Evolutionary conservation across 1,140 invertebrate species (phyloP), one percentile per base, ranked within the genome.

Genomic region (Octopus sinensis): DNA sequence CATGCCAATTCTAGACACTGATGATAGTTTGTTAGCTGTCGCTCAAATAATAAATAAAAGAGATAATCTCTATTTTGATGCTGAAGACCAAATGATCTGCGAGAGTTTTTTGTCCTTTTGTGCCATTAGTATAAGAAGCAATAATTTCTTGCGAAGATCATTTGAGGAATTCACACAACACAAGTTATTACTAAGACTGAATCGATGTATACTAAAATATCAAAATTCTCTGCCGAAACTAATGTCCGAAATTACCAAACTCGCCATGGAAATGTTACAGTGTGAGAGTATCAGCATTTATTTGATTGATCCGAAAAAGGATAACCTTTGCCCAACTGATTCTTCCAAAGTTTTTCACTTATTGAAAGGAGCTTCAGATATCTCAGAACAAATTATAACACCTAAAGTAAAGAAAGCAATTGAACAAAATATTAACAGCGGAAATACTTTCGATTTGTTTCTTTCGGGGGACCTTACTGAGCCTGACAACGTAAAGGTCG

Each of bases 61-160:
- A n/a, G 83, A 82, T 52, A 88, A 86, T n/a, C n/a, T n/a, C 79
- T 86, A 88, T 77, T 89, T 90, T 84, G 87, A 85, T 30, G 0
- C 17, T n/a, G 7, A 71, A 71, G 68, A 71, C 13, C 4, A 71
- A 23, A 71, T 17, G 4, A 7, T 98, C 76, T 98, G 98, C 90
- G 92, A 94, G 12, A 94, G 96, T 71, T 98, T 98, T 91, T 92
- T 98, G 43, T 97, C 96, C 17, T 98, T 99, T 91, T 98, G 97
- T 90, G 97, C 97, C 7, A 98, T 99, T 84, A 97, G 97, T 4
- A 96, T 99, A 84, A 96, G 98, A 90, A 98, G 98, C 91, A 97
- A 97, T 53, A 96, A 98, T 90, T 92, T 98, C 6, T 98, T 98
- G 90, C 96, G 98, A 91, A 94, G 97, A 83, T 98, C 96, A 23